Evolutionary conservation across 2,888 invertebrate genomes (phyloP).

Genomic region (Harpagoxenus sublaevis): DNA sequence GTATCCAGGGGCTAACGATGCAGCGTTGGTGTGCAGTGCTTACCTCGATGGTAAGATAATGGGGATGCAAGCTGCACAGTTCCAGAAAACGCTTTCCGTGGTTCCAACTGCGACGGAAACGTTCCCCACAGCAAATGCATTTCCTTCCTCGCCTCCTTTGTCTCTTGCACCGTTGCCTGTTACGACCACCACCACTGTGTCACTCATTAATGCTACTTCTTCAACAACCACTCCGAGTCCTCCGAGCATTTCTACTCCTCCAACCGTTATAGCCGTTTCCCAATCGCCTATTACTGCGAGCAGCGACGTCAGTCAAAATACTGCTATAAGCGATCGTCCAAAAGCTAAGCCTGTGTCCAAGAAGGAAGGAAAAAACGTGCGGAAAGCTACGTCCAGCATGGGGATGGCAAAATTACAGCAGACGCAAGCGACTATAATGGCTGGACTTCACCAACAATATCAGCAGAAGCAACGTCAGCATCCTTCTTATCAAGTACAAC

Average conservation of each 20-base stretch:
- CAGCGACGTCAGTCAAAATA: constrained; percentile 89
- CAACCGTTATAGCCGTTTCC: constrained; percentile 78
- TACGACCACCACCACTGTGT: constrained; percentile 63
- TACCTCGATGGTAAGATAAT: constrained; percentile 83
- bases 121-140: constrained; percentile 74
- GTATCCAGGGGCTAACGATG: constrained; percentile 84
- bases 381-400: constrained; percentile 87
- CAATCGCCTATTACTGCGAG: constrained; percentile 86
- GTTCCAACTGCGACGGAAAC: constrained; percentile 77
- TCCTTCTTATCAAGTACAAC: constrained; percentile 82
- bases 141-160: constrained; percentile 75
- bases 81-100: constrained; percentile 69
- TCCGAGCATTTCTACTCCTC: constrained; percentile 75
- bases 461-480: constrained; percentile 83
- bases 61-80: constrained; percentile 62
- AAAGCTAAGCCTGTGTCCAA: constrained; percentile 94
- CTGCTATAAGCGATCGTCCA: constrained; percentile 94
- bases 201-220: constrained; percentile 72
- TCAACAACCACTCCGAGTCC: constrained; percentile 76
- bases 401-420: constrained; percentile 79
- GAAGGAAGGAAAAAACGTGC: constrained; percentile 92
- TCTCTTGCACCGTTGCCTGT: constrained; percentile 73
- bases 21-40: constrained; percentile 85
- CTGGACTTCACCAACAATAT: constrained; percentile 83
- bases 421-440: constrained; percentile 81